These are phyloP conservation scores for Horisme vitalbata DNA, from an alignment of 2,888 invertebrate species.

Conservation along the genomic window DNA sequence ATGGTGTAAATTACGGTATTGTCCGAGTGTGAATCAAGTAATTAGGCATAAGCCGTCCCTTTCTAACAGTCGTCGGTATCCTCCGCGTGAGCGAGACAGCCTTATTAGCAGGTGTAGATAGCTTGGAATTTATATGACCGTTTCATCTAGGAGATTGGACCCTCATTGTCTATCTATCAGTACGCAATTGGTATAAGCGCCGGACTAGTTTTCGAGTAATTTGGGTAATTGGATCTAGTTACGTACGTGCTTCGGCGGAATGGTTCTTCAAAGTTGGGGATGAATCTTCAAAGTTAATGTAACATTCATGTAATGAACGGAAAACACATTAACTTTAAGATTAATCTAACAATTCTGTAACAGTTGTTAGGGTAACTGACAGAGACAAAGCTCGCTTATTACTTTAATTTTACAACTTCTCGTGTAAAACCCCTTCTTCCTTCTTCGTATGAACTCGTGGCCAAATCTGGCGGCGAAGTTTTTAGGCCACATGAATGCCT, in stretches of 20 bases:
- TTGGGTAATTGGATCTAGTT: conserved; percentile 26
- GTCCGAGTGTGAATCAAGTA: conserved; percentile 21
- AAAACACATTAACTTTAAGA: too few species aligned
- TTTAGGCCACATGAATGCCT: too few species aligned
- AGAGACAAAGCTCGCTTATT: too few species aligned
- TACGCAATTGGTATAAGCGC: conserved; percentile 34
- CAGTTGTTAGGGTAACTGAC: conserved; percentile 1
- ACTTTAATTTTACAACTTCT: too few species aligned
- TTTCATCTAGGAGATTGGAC: conserved; percentile 39
- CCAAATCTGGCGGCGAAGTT: too few species aligned
- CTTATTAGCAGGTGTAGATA: conserved; percentile 27
- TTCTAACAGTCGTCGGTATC: conserved; percentile 10
- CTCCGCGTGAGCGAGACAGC: conserved; percentile 19
- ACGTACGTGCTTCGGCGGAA: conserved; percentile 20
- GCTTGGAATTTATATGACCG: conserved; percentile 34
- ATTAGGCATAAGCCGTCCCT: conserved; percentile 16
- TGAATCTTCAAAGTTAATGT: conserved; percentile 21
- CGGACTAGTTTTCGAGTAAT: conserved; percentile 32
- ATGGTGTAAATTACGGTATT: conserved; percentile 30
- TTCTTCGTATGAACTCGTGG: too few species aligned
- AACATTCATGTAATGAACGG: conserved; percentile 17
- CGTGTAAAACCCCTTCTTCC: too few species aligned
- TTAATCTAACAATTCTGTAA: conserved; percentile 2
- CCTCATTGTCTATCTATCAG: conserved; percentile 41
- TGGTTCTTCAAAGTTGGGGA: conserved; percentile 16